Base-by-base conservation (phyloP, 2,888 invertebrate species). In the Dioctria linearis region DNA sequence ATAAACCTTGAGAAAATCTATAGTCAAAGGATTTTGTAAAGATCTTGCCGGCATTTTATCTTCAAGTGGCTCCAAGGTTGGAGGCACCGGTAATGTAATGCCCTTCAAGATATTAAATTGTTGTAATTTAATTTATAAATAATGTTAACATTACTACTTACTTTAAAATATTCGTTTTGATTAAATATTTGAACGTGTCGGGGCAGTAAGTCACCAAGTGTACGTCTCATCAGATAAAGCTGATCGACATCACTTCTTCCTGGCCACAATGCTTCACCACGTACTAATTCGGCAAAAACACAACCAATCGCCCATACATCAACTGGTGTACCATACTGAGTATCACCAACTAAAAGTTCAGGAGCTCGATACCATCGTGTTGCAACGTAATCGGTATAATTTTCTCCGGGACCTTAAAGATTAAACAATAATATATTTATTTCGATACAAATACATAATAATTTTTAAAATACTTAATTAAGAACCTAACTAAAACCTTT, bases 231-330 rank as follows among this genome's bases (percentile, higher is more conserved):
- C 85, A 98, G 92, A 90, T 97, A 99, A 79, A 99, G 90, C 89
- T 99, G 99, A 90, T 99, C 99, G 40, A 99, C 95, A 89, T 99
- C 99, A 49, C 98, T 98, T 89, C 98, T 96, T 57, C 99, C 99
- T 0, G 99, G 99, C 99, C 99, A 99, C 43, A 98, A 87, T 1
- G 98, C 97, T 88, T 98, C 97, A 13, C 97, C 96, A 73, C 94
- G 92, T 76, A 96, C 92, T 78, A 97, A 90, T 88, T 97, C 97
- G 4, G 96, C 96, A 86, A 95, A 94, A 5, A 96, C 95, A 86
- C 96, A 97, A 43, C 96, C 99, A 84, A 99, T 96, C 75, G 99
- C 99, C 99, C 99, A 99, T 4, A 99, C 96, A 88, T 99, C 99
- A 0, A 99, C 89, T 0, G 97, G 95, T 2, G 95, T 93, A 83